These are phyloP conservation scores for Caenorhabditis elegans DNA, from an alignment of 1,140 invertebrate species.

Conservation along the genomic window WBcel235 BX284604.4:11786501-11787000, in stretches of 20 bases:
- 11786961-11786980: too few species aligned
- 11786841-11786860: slow-evolving; percentile 37
- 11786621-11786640: background rate
- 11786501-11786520: background rate
- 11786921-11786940: too few species aligned
- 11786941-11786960: too few species aligned
- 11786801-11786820: slow-evolving; percentile 38
- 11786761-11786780: background rate
- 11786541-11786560: slow-evolving; percentile 42
- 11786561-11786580: background rate
- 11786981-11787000: too few species aligned
- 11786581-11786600: background rate
- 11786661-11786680: slow-evolving; percentile 32
- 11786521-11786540: slow-evolving; percentile 33
- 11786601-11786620: slow-evolving; percentile 2
- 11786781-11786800: slow-evolving; percentile 10
- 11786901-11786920: background rate
- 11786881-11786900: slow-evolving; percentile 42
- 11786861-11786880: slow-evolving; percentile 50
- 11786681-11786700: slow-evolving; percentile 28
- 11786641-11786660: slow-evolving; percentile 31
- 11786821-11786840: slow-evolving; percentile 32
- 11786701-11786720: slow-evolving; percentile 33
- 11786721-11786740: slow-evolving; percentile 39
- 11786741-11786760: slow-evolving; percentile 31